A percentile compares a stretch with the other conserved stretches of the same genome.
Evolutionary conservation across 2,888 invertebrate genomes (phyloP).

Genomic region (Blera fallax): DNA sequence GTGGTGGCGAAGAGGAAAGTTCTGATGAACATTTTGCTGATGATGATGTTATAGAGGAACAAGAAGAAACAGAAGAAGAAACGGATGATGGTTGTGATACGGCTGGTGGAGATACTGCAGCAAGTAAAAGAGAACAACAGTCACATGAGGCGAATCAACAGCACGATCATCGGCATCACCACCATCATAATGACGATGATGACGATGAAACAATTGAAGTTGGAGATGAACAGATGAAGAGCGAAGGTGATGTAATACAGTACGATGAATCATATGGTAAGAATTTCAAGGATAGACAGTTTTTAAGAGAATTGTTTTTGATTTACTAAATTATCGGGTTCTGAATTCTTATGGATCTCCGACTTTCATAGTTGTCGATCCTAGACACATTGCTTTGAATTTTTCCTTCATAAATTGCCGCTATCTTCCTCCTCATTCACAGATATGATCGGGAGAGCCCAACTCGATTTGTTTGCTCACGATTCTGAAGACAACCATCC

Average conservation of each 20-base stretch:
- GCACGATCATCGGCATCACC: conserved; percentile 29
- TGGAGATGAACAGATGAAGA: conserved; percentile 59
- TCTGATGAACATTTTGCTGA: conserved; percentile 54
- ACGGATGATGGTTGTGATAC: conserved; percentile 73
- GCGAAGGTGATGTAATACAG: conserved; percentile 72
- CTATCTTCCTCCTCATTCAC: no score
- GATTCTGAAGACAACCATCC: no score
- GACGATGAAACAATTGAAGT: conserved; percentile 69
- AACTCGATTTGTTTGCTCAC: no score
- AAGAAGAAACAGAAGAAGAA: conserved; percentile 68
- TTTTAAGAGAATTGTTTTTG: no score
- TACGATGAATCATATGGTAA: conserved; percentile 74
- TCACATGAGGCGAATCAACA: conserved; percentile 1
- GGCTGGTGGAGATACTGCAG: conserved; percentile 56
- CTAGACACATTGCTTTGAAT: no score
- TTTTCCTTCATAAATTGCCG: no score
- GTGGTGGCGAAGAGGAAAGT: conserved; percentile 43
- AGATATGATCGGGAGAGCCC: no score
- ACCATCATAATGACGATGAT: conserved; percentile 45
- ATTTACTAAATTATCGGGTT: no score
- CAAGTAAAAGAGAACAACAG: conserved; percentile 8
- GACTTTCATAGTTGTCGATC: no score
- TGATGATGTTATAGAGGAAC: conserved; percentile 72
- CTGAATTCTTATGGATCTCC: no score
- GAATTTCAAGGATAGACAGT: not conserved